Conservation (phyloP, 92 coral and sea anemone genomes). For the Isaurus tuberculatus region DNA sequence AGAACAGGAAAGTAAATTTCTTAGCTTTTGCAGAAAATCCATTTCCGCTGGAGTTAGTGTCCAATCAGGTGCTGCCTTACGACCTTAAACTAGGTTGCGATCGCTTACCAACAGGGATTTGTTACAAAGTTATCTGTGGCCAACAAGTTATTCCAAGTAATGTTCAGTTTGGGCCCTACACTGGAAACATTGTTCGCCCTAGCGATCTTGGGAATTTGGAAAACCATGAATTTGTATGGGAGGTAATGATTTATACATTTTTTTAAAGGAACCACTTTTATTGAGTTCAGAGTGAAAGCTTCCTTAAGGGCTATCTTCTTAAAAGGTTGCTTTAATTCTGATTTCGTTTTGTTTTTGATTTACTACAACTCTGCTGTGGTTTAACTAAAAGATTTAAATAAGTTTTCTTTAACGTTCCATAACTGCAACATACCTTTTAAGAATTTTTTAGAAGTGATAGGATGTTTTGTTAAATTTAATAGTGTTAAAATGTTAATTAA, state of each 20-base stretch:
- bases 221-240: slow-evolving; percentile 77
- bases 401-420: no score
- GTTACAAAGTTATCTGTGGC: slow-evolving; percentile 85
- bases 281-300: no score
- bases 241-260: slow-evolving; percentile 62
- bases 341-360: no score
- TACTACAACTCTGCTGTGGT: no score
- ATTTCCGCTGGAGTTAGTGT: not conserved
- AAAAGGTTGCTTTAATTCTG: no score
- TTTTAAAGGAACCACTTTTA: no score
- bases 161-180: slow-evolving; percentile 89
- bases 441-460: no score
- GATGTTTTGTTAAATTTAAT: no score
- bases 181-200: slow-evolving; percentile 63
- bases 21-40: not conserved
- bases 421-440: no score
- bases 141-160: slow-evolving; percentile 83
- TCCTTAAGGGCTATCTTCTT: no score
- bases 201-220: slow-evolving; percentile 42
- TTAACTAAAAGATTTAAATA: no score
- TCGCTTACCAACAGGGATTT: slow-evolving; percentile 46
- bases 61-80: slow-evolving; percentile 53
- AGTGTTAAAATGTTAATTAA: no score
- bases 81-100: slow-evolving; percentile 48
- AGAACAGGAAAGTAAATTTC: not conserved